Conservation (phyloP, 1,140 invertebrate genomes). For the Drosophila sp. region DNA sequence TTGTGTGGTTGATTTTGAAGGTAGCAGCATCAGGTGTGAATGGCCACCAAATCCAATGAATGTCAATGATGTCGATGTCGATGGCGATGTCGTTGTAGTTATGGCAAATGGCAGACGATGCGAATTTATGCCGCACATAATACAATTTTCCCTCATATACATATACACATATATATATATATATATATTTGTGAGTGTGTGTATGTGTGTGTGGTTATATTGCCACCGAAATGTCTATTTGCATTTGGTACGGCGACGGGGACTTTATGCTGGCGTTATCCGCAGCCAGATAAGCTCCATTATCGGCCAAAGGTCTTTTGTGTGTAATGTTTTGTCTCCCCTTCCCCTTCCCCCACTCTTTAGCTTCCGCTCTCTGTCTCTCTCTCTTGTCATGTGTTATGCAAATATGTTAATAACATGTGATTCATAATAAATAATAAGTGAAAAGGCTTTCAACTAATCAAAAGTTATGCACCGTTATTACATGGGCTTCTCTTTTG, state of each 20-base stretch:
- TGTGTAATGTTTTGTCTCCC: conserved; percentile 25
- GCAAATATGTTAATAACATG: conserved; percentile 35
- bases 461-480: background rate
- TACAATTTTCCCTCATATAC: conserved; percentile 47
- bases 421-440: conserved; percentile 19
- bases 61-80: conserved; percentile 67
- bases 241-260: conserved; percentile 12
- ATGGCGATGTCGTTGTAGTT: conserved; percentile 52
- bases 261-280: conserved; percentile 56
- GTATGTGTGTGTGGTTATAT: conserved; percentile 8
- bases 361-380: background rate
- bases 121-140: conserved; percentile 72
- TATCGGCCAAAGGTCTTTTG: conserved; percentile 56
- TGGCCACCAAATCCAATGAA: conserved; percentile 74
- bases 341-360: background rate
- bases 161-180: background rate
- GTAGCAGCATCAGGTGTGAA: conserved; percentile 69
- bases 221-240: conserved; percentile 44
- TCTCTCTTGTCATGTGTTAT: conserved; percentile 18
- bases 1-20: background rate
- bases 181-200: background rate
- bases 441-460: conserved; percentile 2
- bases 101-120: conserved; percentile 55
- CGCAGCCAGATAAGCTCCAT: conserved; percentile 66
- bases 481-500: background rate